Evolutionary conservation across 2,888 invertebrate genomes (phyloP).

Genomic region (Drosophila anomelani): DNA sequence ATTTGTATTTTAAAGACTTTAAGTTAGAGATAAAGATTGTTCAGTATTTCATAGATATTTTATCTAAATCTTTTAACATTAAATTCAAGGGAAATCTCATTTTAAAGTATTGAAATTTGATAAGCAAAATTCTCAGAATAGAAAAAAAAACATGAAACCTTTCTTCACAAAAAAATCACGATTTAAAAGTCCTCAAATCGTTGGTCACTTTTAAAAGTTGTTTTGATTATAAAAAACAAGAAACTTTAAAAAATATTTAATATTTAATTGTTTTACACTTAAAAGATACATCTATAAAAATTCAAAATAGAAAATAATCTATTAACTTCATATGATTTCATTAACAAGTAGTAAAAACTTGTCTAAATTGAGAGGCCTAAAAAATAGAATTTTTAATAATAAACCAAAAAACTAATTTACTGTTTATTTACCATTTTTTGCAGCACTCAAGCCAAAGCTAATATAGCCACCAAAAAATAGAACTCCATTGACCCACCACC

Average conservation of each 20-base stretch:
- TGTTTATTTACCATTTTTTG: neutral
- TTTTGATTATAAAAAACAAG: no score
- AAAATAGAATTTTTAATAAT: neutral
- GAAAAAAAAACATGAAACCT: no score
- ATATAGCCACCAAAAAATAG: slow-evolving; percentile 25
- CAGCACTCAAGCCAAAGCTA: slow-evolving; percentile 20
- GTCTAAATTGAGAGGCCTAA: no score
- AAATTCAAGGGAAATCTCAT: neutral
- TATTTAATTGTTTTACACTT: no score
- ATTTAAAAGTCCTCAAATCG: no score
- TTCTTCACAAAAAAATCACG: no score
- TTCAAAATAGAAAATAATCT: no score
- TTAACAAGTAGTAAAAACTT: neutral
- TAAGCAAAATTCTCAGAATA: no score
- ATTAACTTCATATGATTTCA: neutral
- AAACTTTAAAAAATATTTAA: no score
- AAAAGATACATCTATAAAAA: no score
- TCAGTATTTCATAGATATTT: neutral
- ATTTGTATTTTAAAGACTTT: neutral
- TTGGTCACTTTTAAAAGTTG: no score
- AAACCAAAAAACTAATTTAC: neutral
- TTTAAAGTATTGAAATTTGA: no score
- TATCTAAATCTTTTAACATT: neutral
- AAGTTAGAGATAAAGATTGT: neutral
- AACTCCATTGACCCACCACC: slow-evolving; percentile 14